Conservation (phyloP, 2,888 invertebrate genomes). For the Allygus modestus region DNA sequence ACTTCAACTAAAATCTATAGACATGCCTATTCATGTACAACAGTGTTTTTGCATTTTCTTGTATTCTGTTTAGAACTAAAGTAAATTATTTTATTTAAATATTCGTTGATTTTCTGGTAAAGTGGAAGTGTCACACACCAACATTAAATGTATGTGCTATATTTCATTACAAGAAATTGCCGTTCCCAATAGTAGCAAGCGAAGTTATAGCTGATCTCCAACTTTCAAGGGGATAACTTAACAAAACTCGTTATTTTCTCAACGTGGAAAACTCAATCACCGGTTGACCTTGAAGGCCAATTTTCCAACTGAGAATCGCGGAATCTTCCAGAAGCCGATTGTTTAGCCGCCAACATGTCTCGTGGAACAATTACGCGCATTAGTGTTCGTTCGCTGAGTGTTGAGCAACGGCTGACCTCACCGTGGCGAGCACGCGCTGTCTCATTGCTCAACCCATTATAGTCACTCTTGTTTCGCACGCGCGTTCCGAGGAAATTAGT, state of each 20-base stretch:
- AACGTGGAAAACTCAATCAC: not conserved
- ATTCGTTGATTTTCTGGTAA: too few species aligned
- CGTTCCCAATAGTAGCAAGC: too few species aligned
- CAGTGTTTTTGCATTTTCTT: too few species aligned
- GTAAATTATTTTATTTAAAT: too few species aligned
- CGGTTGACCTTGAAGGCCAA: not conserved
- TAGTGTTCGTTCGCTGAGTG: not conserved
- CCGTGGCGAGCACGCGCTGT: not conserved
- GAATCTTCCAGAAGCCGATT: slow-evolving; percentile 34
- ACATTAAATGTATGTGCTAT: too few species aligned
- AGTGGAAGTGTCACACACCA: too few species aligned
- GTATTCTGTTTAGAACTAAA: too few species aligned
- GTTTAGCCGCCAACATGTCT: slow-evolving; percentile 11
- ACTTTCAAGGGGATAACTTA: too few species aligned
- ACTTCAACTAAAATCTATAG: too few species aligned
- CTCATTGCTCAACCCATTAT: slow-evolving; percentile 22
- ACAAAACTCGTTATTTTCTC: not conserved
- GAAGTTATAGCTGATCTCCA: too few species aligned
- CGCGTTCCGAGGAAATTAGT: slow-evolving; percentile 37
- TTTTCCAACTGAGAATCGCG: slow-evolving; percentile 9
- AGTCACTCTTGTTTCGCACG: slow-evolving; percentile 32
- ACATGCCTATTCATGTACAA: too few species aligned
- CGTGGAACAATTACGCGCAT: not conserved
- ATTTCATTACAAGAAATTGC: too few species aligned
- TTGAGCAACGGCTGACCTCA: slow-evolving; percentile 38